Evolutionary conservation across 1,140 invertebrate genomes (phyloP).

Genomic region (Drosophila fuyamai): DNA sequence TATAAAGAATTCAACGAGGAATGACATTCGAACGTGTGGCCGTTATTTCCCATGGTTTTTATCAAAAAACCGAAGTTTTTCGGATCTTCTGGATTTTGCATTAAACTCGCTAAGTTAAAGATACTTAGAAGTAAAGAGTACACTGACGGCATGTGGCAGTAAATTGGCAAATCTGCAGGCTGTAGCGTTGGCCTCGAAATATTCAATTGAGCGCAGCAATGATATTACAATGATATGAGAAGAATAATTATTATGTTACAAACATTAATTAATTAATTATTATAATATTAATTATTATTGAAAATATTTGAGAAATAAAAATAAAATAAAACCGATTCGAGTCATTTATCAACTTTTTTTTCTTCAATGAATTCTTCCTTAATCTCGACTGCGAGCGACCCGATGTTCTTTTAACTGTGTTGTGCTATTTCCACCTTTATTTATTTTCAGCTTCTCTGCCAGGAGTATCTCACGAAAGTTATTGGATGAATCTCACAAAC

Average conservation of each 20-base stretch:
- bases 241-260: conserved; percentile 83
- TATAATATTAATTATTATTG: conserved; percentile 84
- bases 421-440: too few species aligned
- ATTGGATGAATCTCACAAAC: too few species aligned
- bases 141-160: conserved; percentile 31
- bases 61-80: too few species aligned
- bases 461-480: too few species aligned
- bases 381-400: too few species aligned
- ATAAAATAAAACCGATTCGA: conserved; percentile 80
- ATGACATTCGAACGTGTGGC: too few species aligned
- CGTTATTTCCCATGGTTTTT: too few species aligned
- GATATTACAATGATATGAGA: conserved; percentile 67
- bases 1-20: too few species aligned
- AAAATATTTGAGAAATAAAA: conserved; percentile 84
- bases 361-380: too few species aligned
- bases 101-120: conserved; percentile 32
- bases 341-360: conserved; percentile 72
- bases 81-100: background rate
- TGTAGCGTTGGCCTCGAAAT: conserved; percentile 40
- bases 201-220: conserved; percentile 61
- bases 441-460: too few species aligned
- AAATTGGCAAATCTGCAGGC: conserved; percentile 28
- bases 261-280: conserved; percentile 83
- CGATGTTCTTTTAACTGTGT: background rate
- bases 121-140: conserved; percentile 46